Conservation (phyloP, 1,140 invertebrate genomes). For the Bicyclus anynana region DNA sequence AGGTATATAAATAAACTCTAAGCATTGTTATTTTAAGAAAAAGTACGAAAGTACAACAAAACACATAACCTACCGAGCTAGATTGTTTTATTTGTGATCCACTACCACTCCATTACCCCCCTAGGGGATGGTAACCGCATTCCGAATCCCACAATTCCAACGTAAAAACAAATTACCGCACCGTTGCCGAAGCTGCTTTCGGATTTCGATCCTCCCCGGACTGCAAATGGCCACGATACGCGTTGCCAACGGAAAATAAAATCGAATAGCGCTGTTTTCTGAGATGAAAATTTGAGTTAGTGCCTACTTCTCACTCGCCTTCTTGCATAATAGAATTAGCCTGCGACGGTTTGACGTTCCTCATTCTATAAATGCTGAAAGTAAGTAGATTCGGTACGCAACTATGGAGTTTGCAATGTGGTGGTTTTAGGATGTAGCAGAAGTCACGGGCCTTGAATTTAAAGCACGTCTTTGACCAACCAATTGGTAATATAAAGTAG, state of each 20-base stretch:
- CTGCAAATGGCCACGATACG: background rate
- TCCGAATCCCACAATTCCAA: slow-evolving; percentile 14
- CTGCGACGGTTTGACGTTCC: no score
- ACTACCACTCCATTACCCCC: background rate
- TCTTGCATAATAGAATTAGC: no score
- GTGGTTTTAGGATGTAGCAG: no score
- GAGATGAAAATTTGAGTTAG: background rate
- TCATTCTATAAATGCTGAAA: no score
- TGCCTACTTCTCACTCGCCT: background rate
- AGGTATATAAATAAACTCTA: no score
- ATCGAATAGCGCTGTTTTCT: background rate
- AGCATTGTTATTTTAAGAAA: no score
- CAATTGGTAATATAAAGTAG: no score
- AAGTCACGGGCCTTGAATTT: no score
- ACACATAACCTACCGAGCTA: background rate
- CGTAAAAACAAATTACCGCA: slow-evolving; percentile 29
- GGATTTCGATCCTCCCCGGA: slow-evolving; percentile 11
- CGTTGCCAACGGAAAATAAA: background rate
- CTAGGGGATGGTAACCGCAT: slow-evolving; percentile 13
- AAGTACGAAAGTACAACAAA: no score
- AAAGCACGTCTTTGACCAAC: no score
- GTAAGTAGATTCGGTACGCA: no score
- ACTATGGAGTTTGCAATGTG: no score
- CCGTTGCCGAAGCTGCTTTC: slow-evolving; percentile 7
- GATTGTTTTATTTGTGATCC: background rate